These are phyloP conservation scores for Eonycteris spelaea DNA, from an alignment of 2,113 vertebrate species.

Conservation along the genomic window DNA sequence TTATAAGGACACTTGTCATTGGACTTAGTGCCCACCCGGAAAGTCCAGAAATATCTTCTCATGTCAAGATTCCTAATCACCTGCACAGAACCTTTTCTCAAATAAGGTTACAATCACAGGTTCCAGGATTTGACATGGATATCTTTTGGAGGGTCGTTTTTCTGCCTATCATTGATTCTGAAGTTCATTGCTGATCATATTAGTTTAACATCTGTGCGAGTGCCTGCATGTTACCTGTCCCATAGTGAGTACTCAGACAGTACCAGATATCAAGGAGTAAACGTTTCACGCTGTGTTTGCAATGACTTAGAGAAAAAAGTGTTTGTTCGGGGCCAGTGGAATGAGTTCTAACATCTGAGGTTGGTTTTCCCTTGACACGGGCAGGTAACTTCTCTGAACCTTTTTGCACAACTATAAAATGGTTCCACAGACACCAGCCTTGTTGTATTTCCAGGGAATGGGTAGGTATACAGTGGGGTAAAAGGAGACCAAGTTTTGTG, in stretches of 20 bases:
- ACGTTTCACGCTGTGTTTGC: neutral
- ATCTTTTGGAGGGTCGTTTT: neutral
- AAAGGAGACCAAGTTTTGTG: neutral
- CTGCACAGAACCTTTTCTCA: neutral
- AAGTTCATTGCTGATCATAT: neutral
- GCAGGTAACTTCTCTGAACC: neutral
- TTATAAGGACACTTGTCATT: neutral
- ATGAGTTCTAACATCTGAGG: neutral
- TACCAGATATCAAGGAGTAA: neutral
- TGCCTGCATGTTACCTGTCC: neutral
- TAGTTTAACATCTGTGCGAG: neutral
- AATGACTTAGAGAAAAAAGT: neutral
- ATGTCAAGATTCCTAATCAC: neutral
- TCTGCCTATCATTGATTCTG: neutral
- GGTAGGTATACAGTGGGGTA: rapidly evolving
- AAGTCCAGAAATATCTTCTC: neutral
- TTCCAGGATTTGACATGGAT: neutral
- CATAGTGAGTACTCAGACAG: rapidly evolving
- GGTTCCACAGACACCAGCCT: rapidly evolving
- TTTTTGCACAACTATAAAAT: neutral
- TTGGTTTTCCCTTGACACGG: neutral
- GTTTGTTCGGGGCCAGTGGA: neutral
- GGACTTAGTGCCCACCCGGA: neutral
- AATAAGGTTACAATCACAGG: neutral
- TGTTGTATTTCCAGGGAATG: neutral